A percentile compares a stretch with the other conserved stretches of the same genome.
Conservation (phyloP, 2,888 invertebrate genomes). For the Polydrusus pterygomalis region DNA sequence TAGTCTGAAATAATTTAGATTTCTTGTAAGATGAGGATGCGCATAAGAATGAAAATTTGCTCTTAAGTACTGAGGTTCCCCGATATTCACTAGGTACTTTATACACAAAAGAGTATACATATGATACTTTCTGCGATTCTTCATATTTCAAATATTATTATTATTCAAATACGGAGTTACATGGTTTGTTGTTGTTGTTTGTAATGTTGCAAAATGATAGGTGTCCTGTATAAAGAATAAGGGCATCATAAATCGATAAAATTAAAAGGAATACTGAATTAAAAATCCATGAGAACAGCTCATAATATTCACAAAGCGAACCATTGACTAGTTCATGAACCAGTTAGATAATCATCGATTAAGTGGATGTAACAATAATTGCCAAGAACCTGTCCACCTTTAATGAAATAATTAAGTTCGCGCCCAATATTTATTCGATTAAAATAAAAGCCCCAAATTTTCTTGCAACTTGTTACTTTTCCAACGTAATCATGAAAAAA, state of each 20-base stretch:
- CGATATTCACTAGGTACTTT: no score
- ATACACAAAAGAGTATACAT: no score
- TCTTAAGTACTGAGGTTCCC: no score
- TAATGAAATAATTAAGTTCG: not conserved
- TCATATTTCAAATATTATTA: no score
- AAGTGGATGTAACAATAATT: slow-evolving; percentile 15
- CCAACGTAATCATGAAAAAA: no score
- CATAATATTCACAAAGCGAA: not conserved
- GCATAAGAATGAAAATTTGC: no score
- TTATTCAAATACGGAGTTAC: no score
- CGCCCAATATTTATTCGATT: not conserved
- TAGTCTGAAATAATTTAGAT: no score
- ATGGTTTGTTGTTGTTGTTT: no score
- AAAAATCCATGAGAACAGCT: no score
- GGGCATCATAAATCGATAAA: slow-evolving; percentile 6
- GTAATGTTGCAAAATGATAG: not conserved
- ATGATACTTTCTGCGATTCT: no score
- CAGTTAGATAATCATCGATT: slow-evolving; percentile 14
- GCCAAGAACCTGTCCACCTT: slow-evolving; percentile 15
- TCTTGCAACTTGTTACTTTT: not conserved
- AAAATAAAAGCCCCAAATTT: not conserved
- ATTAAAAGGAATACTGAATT: slow-evolving; percentile 12
- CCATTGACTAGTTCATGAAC: slow-evolving; percentile 19
- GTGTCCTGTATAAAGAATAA: not conserved
- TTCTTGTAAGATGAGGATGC: no score